A percentile compares a stretch with the other conserved stretches of the same genome.
Conservation (phyloP, 92 coral and sea anemone species). For the Meandrina meandrites region DNA sequence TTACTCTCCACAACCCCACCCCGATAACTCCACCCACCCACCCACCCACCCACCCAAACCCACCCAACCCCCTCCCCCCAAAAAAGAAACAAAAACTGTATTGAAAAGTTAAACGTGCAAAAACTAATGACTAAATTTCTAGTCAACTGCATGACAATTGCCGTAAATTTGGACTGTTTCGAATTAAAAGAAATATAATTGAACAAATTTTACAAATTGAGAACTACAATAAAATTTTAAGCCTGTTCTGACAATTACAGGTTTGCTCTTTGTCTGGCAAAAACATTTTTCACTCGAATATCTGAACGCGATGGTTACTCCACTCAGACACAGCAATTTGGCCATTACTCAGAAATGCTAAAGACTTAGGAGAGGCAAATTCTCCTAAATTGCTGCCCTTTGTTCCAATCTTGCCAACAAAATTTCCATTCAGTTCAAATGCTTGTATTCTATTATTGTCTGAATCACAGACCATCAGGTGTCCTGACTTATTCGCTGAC, state of each 20-base stretch:
- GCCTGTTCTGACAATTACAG: too few species aligned
- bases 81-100: too few species aligned
- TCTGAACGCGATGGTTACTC: background rate
- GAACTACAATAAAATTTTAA: background rate
- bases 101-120: background rate
- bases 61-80: background rate
- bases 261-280: too few species aligned
- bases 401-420: constrained; percentile 12
- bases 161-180: too few species aligned
- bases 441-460: background rate
- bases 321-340: background rate
- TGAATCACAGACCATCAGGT: constrained; percentile 8
- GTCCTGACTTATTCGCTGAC: background rate
- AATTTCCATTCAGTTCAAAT: constrained; percentile 15
- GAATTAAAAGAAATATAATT: too few species aligned
- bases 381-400: constrained; percentile 70
- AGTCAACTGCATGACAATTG: too few species aligned
- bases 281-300: background rate
- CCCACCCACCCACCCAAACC: too few species aligned
- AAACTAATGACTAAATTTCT: too few species aligned
- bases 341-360: background rate
- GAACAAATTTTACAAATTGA: too few species aligned
- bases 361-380: background rate
- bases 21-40: too few species aligned
- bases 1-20: too few species aligned